Conservation (phyloP, 1,140 invertebrate genomes). For the Steinernema feltiae region DNA sequence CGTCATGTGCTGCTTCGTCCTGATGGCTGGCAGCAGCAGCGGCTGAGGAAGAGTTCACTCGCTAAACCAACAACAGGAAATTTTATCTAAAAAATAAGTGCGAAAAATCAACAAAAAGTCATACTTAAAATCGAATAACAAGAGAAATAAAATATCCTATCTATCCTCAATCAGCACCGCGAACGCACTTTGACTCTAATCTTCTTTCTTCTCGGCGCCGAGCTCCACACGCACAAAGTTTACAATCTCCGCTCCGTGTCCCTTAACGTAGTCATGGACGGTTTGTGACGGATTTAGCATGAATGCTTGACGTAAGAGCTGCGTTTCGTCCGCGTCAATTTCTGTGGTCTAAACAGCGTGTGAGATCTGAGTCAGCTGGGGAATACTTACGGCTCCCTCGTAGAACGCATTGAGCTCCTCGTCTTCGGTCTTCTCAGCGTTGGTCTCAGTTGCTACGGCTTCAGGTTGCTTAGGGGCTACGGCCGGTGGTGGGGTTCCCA, state of each 20-base stretch:
- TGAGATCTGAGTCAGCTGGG: slow-evolving; percentile 12
- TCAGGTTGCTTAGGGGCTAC: slow-evolving; percentile 13
- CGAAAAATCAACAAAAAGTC: background rate
- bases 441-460: background rate
- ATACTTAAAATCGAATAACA: background rate
- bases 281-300: slow-evolving; percentile 54
- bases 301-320: slow-evolving; percentile 50
- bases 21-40: too few species aligned
- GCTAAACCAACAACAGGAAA: background rate
- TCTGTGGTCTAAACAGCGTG: slow-evolving; percentile 35
- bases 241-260: slow-evolving; percentile 47
- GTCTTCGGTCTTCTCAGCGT: slow-evolving; percentile 19
- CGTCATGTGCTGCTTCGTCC: background rate
- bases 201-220: slow-evolving; percentile 22
- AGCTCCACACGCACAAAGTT: slow-evolving; percentile 48
- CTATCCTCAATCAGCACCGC: background rate
- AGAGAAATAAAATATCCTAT: background rate
- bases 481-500: slow-evolving; percentile 29
- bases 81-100: background rate
- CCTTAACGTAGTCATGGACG: slow-evolving; percentile 46
- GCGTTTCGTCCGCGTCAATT: slow-evolving; percentile 50
- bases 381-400: slow-evolving; percentile 13
- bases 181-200: background rate
- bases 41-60: background rate
- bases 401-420: slow-evolving; percentile 43